Base-by-base conservation (phyloP, 2,888 invertebrate genomes). In the Zygaena filipendulae region DNA sequence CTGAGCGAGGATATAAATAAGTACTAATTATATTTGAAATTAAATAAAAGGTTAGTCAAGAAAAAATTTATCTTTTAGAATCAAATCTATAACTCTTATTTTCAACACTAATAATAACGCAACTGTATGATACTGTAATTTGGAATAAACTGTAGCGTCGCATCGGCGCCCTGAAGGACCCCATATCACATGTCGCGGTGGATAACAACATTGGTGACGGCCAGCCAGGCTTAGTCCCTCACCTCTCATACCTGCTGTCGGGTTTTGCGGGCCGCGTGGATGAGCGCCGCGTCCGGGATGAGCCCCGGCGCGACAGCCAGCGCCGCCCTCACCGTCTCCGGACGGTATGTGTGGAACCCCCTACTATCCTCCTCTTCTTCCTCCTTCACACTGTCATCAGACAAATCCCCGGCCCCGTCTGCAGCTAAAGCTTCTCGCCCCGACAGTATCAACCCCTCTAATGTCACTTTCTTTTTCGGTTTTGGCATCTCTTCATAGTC, bases 261-360 rank as follows among this genome's bases (percentile, higher is more conserved):
- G 38, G 92, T 87, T 74, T 98, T 98, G 54, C 97, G 85, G 7
- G 97, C 97, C 42, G 95, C 95, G 79, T 97, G 97, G 62, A 99
- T 98, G 84, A 96, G 91, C 28, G 95, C 95, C 6, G 98, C 97
- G 82, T 98, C 97, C 6, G 98, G 97, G 56, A 97, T 97, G 43
- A 88, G 89, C 9, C 97, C 97, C 55, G 91, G 90, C 69, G 68
- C 68, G 29, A 90, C 90, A 24, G 69, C 62, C 38, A 94, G 77
- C 46, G 93, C 86, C 48, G 88, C 86, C 56, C 90, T 88, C 49
- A 93, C 86, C 40, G 88, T 85, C 57, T 91, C 91, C 30, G 79
- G 70, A 33, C 74, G 77, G 61, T 74, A 77, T 52, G 49, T 62
- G 56, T 75, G 79, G 62, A 75, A 75, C 43, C 70, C 70, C 52